These are phyloP conservation scores for Antennarius maculatus DNA, from an alignment of 2,797 vertebrate species.

Conservation along the genomic window DNA sequence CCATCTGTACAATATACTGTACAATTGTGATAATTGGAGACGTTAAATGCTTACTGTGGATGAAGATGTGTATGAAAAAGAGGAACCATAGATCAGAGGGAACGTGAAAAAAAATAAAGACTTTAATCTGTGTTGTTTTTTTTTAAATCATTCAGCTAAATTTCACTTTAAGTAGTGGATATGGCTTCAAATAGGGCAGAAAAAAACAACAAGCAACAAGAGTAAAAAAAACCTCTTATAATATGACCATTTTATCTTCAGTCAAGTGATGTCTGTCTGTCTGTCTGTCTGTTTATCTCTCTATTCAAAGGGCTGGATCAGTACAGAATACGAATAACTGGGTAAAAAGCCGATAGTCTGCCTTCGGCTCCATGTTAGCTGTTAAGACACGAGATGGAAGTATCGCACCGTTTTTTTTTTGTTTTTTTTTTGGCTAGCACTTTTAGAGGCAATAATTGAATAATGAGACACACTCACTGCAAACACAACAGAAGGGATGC, in stretches of 20 bases:
- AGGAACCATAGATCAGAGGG: neutral
- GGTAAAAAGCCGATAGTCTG: neutral
- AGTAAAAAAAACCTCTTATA: too few species aligned
- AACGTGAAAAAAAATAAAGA: too few species aligned
- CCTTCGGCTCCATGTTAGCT: slow-evolving; percentile 4
- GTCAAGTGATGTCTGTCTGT: too few species aligned
- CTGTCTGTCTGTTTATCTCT: too few species aligned
- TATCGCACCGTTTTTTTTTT: neutral
- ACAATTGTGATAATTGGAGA: too few species aligned
- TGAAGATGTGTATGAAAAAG: slow-evolving; percentile 11
- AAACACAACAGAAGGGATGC: slow-evolving; percentile 47
- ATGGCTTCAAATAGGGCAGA: neutral
- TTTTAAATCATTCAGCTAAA: too few species aligned
- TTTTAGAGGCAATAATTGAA: slow-evolving; percentile 10
- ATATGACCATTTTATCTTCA: too few species aligned
- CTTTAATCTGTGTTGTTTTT: too few species aligned
- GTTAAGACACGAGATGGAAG: slow-evolving; percentile 12
- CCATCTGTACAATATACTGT: neutral
- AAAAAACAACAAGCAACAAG: too few species aligned
- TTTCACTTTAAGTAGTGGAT: slow-evolving; percentile 2
- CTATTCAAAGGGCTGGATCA: neutral
- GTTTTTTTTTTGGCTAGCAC: slow-evolving; percentile 5
- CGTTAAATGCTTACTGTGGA: neutral
- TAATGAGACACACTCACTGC: slow-evolving; percentile 44
- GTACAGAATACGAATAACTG: slow-evolving; percentile 10